Evolutionary conservation across 2,888 invertebrate species (phyloP).

Genomic region (Drosophila anomalata): DNA sequence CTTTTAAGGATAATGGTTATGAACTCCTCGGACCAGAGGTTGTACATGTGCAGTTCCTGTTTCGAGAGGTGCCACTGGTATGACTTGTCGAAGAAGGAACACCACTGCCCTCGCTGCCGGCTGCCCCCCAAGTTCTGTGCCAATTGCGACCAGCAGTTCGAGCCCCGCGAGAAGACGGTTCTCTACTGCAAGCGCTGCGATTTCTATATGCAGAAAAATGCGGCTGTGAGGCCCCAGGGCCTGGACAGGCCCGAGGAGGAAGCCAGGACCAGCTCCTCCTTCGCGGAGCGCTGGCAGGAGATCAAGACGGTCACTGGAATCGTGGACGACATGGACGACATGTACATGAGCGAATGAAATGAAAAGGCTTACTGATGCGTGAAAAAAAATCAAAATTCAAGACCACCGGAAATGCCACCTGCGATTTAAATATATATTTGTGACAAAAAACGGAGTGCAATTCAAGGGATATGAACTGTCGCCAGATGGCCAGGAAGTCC

Average conservation of each 20-base stretch:
- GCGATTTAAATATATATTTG: constrained; percentile 48
- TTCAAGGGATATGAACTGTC: constrained; percentile 41
- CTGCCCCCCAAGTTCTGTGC: constrained; percentile 34
- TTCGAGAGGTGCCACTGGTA: constrained; percentile 45
- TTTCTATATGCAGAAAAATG: constrained; percentile 40
- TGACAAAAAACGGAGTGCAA: constrained; percentile 19
- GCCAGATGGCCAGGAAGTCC: constrained; percentile 61
- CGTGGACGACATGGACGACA: constrained; percentile 16
- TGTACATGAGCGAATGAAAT: constrained; percentile 15
- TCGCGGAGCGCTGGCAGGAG: constrained; percentile 49
- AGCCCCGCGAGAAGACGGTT: constrained; percentile 29
- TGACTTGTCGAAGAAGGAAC: constrained; percentile 48
- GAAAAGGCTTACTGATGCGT: neutral
- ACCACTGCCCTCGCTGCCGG: constrained; percentile 48
- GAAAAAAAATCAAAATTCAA: constrained; percentile 24
- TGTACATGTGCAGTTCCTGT: constrained; percentile 49
- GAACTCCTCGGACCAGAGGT: constrained; percentile 5
- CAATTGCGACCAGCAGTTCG: constrained; percentile 49
- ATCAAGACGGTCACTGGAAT: constrained; percentile 43
- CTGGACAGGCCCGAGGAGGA: constrained; percentile 27
- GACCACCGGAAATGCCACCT: constrained; percentile 68
- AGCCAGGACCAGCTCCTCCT: neutral
- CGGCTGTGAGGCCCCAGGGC: constrained; percentile 10
- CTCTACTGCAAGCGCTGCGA: constrained; percentile 57
- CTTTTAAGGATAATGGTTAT: neutral